Conservation (phyloP, 53 echinoderm and acorn worm genomes). For the Temnopleurus reevesii region DNA sequence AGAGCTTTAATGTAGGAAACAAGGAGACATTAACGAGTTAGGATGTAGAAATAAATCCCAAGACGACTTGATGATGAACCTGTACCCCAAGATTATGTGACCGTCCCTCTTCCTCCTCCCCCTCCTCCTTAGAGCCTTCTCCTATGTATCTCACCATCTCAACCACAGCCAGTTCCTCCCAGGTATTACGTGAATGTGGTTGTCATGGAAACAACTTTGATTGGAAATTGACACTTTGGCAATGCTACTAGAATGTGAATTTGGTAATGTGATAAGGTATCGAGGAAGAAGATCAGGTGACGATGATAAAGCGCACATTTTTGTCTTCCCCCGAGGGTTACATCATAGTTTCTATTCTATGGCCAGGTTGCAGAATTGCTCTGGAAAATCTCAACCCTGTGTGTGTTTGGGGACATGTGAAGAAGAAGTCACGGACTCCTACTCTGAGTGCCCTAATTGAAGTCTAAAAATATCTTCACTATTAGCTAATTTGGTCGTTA, state of each 20-base stretch:
- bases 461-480: not conserved
- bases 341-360: not conserved
- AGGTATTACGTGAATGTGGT: conserved; percentile 14
- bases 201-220: conserved; percentile 34
- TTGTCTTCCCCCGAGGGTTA: not conserved
- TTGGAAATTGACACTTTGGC: conserved; percentile 11
- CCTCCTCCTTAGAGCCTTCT: not conserved
- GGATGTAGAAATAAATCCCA: conserved; percentile 1
- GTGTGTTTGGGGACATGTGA: not conserved
- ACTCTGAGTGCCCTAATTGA: not conserved
- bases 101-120: not conserved
- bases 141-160: not conserved
- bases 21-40: not conserved
- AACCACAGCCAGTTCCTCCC: conserved; percentile 43
- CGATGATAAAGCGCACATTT: conserved; percentile 20
- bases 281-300: conserved; percentile 21
- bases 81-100: conserved; percentile 14
- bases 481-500: not conserved
- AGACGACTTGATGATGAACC: not conserved
- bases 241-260: not conserved
- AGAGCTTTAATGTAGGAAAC: not conserved
- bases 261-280: conserved; percentile 49
- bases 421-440: conserved; percentile 4
- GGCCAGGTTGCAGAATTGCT: not conserved
- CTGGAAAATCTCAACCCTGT: conserved; percentile 1